Percentiles rank a stretch among this genome's conserved stretches.
phyloP scores from a whole-genome alignment of 2,797 vertebrate species.

The Molossus molossus region DNA sequence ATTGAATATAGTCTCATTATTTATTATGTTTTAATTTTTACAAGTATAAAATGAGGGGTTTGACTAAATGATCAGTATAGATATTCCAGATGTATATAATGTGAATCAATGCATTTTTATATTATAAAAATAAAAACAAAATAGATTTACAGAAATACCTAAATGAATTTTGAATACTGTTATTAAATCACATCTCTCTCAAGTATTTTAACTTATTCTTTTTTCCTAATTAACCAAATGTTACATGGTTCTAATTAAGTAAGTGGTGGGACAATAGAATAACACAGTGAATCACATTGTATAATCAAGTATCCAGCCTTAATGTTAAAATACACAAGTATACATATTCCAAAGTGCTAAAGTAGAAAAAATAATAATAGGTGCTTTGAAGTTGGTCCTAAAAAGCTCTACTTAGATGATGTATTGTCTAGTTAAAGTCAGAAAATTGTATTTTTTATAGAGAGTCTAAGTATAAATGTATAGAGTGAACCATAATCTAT shows the following conservation, averaged over 20 bases:
- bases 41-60: background rate
- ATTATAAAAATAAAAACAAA: slow-evolving; percentile 12
- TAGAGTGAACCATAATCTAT: background rate
- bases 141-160: background rate
- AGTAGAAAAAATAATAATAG: background rate
- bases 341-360: background rate
- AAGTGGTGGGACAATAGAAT: background rate
- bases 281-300: background rate
- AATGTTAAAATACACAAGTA: slow-evolving; percentile 38
- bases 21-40: slow-evolving; percentile 4
- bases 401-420: background rate
- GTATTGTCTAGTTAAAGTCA: background rate
- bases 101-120: background rate
- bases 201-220: background rate
- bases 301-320: background rate
- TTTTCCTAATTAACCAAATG: slow-evolving; percentile 40
- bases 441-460: background rate
- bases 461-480: background rate
- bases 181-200: slow-evolving; percentile 41
- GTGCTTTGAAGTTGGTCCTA: background rate
- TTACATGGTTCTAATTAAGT: background rate
- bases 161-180: background rate
- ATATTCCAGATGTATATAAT: background rate
- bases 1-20: background rate
- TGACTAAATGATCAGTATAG: background rate